Evolutionary conservation across 2,888 invertebrate species (phyloP), one percentile per base, ranked within the genome.

Genomic region (Iselma pallidipennis): DNA sequence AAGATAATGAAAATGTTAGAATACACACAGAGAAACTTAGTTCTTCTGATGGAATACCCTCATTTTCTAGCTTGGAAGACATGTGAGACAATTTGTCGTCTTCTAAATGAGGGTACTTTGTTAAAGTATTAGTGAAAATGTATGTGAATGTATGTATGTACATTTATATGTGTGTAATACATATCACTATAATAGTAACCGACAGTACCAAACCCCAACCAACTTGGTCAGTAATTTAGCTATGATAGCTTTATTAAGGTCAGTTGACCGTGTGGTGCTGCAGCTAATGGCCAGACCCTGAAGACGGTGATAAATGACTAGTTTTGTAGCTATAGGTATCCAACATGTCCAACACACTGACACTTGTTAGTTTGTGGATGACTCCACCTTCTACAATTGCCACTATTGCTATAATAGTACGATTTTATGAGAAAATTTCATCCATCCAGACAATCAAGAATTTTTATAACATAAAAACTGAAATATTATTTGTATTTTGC

Each of bases 211-310:
- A n/a, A n/a, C n/a, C n/a, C n/a, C n/a, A 37, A 37, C 37, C 55
- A 45, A 53, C 53, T 52, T 42, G 50, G 61, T 50, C 54, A 50
- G 72, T 72, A 73, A 74, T 72, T 73, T 72, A 69, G 73, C 74
- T 73, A 71, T 75, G 76, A 76, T 76, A 75, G 78, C 74, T 78
- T 76, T 78, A 78, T 78, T 77, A 76, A 74, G 74, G 75, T 68
- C 69, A 67, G 73, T 73, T 73, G 76, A 75, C 74, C 72, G 71
- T 71, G 72, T 69, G 73, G 71, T 66, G 72, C 67, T 71, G 67
- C 69, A 71, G 74, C 76, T 76, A 77, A 76, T 76, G 74, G 75
- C 70, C 63, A 65, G 57, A 66, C 71, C 71, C 71, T 67, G 71
- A 76, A 76, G 75, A 76, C 74, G 74, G 71, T 72, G 72, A 76